Evolutionary conservation across 2,888 invertebrate species (phyloP), one percentile per base, ranked within the genome.

Genomic region (Coenonympha arcania): DNA sequence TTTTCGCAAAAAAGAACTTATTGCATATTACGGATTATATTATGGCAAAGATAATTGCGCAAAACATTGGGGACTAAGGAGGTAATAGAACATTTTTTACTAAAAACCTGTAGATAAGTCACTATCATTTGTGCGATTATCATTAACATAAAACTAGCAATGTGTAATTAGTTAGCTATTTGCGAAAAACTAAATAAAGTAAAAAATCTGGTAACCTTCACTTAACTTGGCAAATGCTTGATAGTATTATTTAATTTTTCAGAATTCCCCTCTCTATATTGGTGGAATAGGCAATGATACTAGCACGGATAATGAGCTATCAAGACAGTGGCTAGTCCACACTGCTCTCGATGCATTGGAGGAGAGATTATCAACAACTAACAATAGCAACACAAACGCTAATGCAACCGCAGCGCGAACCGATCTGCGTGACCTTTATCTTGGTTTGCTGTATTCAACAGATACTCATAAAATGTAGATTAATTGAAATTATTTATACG

Each of bases 401-500:
- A 88, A 88, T 58, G 88, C 92, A 62, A 89, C 89, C 18, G 82
- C 89, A 0, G 65, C 84, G 0, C 71, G 85, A 4, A 90, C 91
- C 52, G 97, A 98, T 72, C 86, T 93, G 28, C 87, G 96, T 56
- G 98, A 98, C 74, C 87, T 97, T 2, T 98, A 96, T 75, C 87
- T 98, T 50, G 98, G 98, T 19, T 84, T 96, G 57, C 87, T 98
- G 5, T 96, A 96, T 79, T 94, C 97, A 0, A 94, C 97, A 5
- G 98, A 98, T 85, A 96, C 95, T 58, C 96, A 96, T 79, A 97
- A 96, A 90, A 95, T 98, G 97, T 97, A 89, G 68, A 76, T 41
- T 9, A 18, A 13, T 22, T n/a, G 16, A 34, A 2, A 6, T n/a
- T 2, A 18, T 16, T n/a, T n/a, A n/a, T n/a, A n/a, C n/a, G n/a